Base-by-base conservation (phyloP, 2,797 vertebrate species). In the Eospalax fontanierii region DNA sequence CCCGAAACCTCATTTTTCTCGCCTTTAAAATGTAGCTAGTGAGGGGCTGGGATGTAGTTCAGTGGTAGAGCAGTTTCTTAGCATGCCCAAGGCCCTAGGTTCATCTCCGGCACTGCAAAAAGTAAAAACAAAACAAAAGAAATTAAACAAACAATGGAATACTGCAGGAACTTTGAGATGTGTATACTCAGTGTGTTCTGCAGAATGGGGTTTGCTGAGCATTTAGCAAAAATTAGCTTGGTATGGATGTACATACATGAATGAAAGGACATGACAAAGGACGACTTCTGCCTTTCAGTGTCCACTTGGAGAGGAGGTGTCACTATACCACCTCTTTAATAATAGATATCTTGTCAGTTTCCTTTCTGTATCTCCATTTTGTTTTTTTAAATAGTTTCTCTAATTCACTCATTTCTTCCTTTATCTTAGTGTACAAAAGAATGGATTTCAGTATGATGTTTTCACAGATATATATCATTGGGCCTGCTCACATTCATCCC, bases 1-100 rank as follows among this genome's bases (percentile, higher is more conserved):
- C 26, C n/a, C 21, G 38, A 84, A 80, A 35, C 21, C 38, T 88
- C 18, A 57, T 70, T 96, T 90, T 83, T 21, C 35, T 61, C 85
- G 46, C 59, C 0, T 85, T 21, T 91, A 66, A 61, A 93, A 63
- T 54, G 35, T 57, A 74, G 76, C 54, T 78, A 89, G 38, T 95
- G 59, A 89, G 14, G 66, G 28, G 16, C 38, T 65, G 16, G 26
- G 80, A 5, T 65, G 4, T 28, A 63, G 57, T 38, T 43, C 4
- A 12, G 61, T 65, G 80, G 28, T 22, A 33, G 80, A 38, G 2
- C 30, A 35, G 9, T 40, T 22, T 38, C 7, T 4, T 65, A 46
- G 26, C 28, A 43, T 43, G 38, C 26, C 30, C 80, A 82, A 65
- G 80, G 38, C 61, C 16, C 57, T 38, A 18, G 57, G 24, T 4